A percentile compares a stretch with the other conserved stretches of the same genome.
These are phyloP conservation scores for Tetrapedia diversipes DNA, from an alignment of 2,888 invertebrate species.

Conservation along the genomic window DNA sequence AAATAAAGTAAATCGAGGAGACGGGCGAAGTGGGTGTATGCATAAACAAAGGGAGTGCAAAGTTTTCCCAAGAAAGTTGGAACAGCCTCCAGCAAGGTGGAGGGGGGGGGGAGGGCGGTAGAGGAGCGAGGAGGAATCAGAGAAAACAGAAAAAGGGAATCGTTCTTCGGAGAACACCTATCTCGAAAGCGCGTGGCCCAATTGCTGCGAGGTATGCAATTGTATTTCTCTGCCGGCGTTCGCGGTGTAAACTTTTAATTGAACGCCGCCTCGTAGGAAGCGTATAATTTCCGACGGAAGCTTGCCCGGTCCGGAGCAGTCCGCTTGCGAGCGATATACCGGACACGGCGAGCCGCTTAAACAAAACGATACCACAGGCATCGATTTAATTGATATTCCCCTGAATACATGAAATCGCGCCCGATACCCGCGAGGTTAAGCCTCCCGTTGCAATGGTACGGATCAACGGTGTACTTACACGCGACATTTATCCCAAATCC, in stretches of 20 bases:
- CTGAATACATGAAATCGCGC: constrained; percentile 7
- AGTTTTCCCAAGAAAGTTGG: constrained; percentile 37
- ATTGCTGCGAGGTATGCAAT: constrained; percentile 42
- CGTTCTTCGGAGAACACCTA: constrained; percentile 25
- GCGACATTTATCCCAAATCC: constrained; percentile 29
- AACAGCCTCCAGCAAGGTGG: not conserved
- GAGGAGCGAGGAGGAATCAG: too few relatives aligned
- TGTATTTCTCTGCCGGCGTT: constrained; percentile 24
- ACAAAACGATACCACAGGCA: not conserved
- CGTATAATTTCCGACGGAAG: constrained; percentile 38
- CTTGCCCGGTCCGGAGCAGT: not conserved
- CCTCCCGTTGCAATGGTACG: constrained; percentile 1
- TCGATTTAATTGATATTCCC: constrained; percentile 32
- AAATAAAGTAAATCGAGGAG: not conserved
- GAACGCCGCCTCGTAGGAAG: constrained; percentile 47
- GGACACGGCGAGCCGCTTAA: too few relatives aligned
- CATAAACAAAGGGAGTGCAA: constrained; percentile 13
- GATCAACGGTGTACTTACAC: constrained; percentile 24
- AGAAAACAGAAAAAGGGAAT: too few relatives aligned
- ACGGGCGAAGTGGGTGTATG: not conserved
- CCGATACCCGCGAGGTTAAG: constrained; percentile 5
- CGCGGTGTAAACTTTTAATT: constrained; percentile 70
- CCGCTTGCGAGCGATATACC: too few relatives aligned
- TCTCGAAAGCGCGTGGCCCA: constrained; percentile 23
- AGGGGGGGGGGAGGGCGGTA: not conserved